Conservation (phyloP, 2,888 invertebrate species). For the Parapristionchus giblindavisi region DNA sequence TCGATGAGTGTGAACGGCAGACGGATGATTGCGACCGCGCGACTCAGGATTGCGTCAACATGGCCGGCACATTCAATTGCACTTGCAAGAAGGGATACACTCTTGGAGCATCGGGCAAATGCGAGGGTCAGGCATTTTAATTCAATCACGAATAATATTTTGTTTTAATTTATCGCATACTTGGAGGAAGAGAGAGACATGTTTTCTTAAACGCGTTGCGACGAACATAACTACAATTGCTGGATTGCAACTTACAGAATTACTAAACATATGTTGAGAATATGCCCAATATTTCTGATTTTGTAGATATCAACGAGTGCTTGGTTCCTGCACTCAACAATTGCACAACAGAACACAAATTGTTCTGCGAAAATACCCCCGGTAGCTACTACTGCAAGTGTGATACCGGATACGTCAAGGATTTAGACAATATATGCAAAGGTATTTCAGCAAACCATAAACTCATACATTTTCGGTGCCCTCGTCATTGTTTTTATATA, state of each 20-base stretch:
- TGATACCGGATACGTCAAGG: constrained; percentile 21
- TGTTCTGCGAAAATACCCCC: constrained; percentile 13
- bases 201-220: too few relatives aligned
- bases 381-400: constrained; percentile 36
- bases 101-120: constrained; percentile 8
- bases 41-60: constrained; percentile 37
- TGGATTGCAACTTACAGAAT: background rate
- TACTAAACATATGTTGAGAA: background rate
- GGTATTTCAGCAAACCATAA: too few relatives aligned
- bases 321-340: background rate
- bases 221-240: background rate
- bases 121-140: constrained; percentile 2
- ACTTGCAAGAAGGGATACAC: constrained; percentile 36
- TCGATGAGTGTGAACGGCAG: constrained; percentile 29
- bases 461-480: too few relatives aligned
- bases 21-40: constrained; percentile 32
- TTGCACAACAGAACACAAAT: constrained; percentile 13
- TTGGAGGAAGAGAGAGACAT: background rate
- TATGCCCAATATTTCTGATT: background rate
- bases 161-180: background rate
- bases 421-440: constrained; percentile 5
- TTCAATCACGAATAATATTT: background rate
- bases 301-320: constrained; percentile 37
- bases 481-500: too few relatives aligned
- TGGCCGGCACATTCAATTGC: constrained; percentile 38